Conservation (phyloP, 2,888 invertebrate species). For the Schizotus pectinicornis region DNA sequence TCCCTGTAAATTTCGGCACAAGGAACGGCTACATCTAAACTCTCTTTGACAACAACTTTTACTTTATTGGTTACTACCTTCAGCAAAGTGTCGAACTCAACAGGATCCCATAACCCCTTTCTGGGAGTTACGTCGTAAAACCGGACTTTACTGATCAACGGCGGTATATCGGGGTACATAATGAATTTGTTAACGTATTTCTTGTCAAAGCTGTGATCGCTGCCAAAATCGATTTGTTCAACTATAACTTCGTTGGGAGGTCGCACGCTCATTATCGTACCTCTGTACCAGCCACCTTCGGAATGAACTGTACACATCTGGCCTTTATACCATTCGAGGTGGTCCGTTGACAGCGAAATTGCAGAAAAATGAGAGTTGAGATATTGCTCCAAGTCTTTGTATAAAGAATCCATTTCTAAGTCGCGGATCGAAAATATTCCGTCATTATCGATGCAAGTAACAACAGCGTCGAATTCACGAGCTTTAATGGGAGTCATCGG, state of each 20-base stretch:
- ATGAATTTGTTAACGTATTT: constrained; percentile 67
- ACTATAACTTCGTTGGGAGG: constrained; percentile 59
- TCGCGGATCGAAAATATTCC: constrained; percentile 59
- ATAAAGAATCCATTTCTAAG: constrained; percentile 35
- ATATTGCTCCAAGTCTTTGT: constrained; percentile 45
- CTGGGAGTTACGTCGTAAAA: constrained; percentile 64
- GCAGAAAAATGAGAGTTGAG: constrained; percentile 40
- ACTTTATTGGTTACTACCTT: constrained; percentile 64
- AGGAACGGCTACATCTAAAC: constrained; percentile 38
- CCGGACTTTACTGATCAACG: constrained; percentile 68
- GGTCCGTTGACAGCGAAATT: constrained; percentile 10
- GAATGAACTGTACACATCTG: constrained; percentile 75
- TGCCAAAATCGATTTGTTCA: constrained; percentile 84
- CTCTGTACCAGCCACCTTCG: constrained; percentile 76
- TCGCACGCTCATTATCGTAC: constrained; percentile 60
- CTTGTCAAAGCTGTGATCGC: constrained; percentile 68
- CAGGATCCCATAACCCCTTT: constrained; percentile 59
- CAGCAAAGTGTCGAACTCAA: constrained; percentile 69
- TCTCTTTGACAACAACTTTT: constrained; percentile 59
- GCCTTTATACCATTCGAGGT: constrained; percentile 62
- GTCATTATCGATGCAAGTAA: constrained; percentile 68
- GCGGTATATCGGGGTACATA: constrained; percentile 69
- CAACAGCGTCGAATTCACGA: constrained; percentile 64
- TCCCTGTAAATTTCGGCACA: constrained; percentile 41
- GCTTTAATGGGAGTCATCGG: constrained; percentile 62